Percentiles rank a stretch among this genome's conserved stretches.
These are phyloP conservation scores for Uloborus diversus DNA, from an alignment of 1,140 invertebrate genomes.

Conservation along the genomic window DNA sequence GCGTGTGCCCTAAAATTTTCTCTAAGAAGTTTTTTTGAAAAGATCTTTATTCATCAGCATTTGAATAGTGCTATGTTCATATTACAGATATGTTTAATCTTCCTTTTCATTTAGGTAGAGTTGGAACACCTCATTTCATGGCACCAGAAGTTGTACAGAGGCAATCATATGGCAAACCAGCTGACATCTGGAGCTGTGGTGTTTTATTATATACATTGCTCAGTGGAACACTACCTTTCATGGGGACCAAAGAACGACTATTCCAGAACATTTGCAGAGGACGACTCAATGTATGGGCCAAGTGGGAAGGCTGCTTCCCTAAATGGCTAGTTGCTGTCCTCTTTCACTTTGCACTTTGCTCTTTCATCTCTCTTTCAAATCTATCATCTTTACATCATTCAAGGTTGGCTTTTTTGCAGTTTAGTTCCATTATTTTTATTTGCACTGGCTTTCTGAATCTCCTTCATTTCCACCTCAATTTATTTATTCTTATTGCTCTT, in stretches of 20 bases:
- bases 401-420: slow-evolving; percentile 48
- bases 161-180: slow-evolving; percentile 93
- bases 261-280: slow-evolving; percentile 89
- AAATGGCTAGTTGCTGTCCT: slow-evolving; percentile 52
- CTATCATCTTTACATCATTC: slow-evolving; percentile 36
- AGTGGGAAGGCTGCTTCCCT: slow-evolving; percentile 36
- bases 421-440: slow-evolving; percentile 29
- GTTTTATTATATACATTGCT: slow-evolving; percentile 93
- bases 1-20: too few relatives aligned
- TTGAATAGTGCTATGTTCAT: too few relatives aligned
- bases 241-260: slow-evolving; percentile 89
- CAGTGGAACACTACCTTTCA: slow-evolving; percentile 92
- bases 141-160: slow-evolving; percentile 93
- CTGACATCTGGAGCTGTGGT: slow-evolving; percentile 96
- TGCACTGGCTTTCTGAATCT: neutral
- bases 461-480: neutral
- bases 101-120: slow-evolving; percentile 74
- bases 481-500: neutral
- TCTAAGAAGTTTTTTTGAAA: too few relatives aligned
- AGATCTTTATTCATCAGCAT: too few relatives aligned
- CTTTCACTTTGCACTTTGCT: slow-evolving; percentile 43
- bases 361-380: slow-evolving; percentile 45
- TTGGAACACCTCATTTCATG: slow-evolving; percentile 97
- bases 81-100: too few relatives aligned
- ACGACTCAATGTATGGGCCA: slow-evolving; percentile 76